Evolutionary conservation across 1,140 invertebrate species (phyloP).

Genomic region (Sipha flava): DNA sequence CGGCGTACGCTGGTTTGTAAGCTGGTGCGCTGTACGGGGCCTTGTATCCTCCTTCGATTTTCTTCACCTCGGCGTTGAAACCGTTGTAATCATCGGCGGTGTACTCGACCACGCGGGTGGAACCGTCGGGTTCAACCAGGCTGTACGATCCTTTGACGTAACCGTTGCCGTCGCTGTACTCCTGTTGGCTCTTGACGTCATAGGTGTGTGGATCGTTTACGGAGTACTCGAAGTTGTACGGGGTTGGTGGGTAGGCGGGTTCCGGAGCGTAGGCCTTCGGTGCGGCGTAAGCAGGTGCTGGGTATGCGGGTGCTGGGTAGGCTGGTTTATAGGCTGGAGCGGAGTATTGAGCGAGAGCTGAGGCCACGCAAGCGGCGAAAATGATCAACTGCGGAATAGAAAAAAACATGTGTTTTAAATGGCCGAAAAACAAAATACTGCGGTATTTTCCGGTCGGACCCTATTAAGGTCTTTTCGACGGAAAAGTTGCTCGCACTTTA

Average conservation of each 20-base stretch:
- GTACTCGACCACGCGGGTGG: slow-evolving; percentile 36
- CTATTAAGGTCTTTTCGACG: no score
- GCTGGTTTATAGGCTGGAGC: slow-evolving; percentile 35
- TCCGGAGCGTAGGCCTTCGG: neutral
- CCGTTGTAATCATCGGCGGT: slow-evolving; percentile 35
- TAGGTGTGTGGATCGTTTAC: slow-evolving; percentile 51
- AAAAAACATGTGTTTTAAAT: no score
- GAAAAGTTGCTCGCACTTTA: neutral
- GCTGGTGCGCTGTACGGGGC: slow-evolving; percentile 4
- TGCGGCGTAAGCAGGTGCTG: neutral
- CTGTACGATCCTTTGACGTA: slow-evolving; percentile 46
- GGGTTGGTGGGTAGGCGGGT: slow-evolving; percentile 34
- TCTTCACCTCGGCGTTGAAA: slow-evolving; percentile 35
- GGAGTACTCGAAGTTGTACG: slow-evolving; percentile 49
- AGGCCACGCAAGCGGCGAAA: slow-evolving; percentile 4
- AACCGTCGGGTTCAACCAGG: slow-evolving; percentile 39
- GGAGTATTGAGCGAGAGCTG: slow-evolving; percentile 9
- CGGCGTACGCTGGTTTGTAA: neutral
- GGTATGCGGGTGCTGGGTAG: slow-evolving; percentile 26
- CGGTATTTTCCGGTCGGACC: no score
- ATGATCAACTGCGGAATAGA: slow-evolving; percentile 2
- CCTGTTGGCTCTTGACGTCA: slow-evolving; percentile 51
- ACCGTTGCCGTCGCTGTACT: slow-evolving; percentile 48
- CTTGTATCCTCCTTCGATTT: neutral
- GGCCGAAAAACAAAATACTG: neutral